These are phyloP conservation scores for Delphinus delphis DNA, from an alignment of 2,113 vertebrate genomes.

Conservation along the genomic window DNA sequence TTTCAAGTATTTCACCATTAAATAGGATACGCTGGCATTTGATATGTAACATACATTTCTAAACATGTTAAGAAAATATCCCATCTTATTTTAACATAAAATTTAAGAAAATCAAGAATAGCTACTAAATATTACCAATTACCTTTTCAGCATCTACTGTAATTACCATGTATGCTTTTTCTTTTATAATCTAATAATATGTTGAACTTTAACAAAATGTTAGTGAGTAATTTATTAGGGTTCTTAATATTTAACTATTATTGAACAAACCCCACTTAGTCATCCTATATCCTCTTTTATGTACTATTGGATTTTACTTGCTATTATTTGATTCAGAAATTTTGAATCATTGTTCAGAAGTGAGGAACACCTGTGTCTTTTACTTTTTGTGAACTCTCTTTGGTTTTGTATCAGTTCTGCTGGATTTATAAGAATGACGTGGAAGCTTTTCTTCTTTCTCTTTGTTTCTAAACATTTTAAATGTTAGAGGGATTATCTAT, in stretches of 20 bases:
- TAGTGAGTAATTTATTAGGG: neutral
- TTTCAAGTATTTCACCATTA: neutral
- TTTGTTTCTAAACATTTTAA: neutral
- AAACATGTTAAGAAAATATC: neutral
- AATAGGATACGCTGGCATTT: neutral
- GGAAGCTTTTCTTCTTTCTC: neutral
- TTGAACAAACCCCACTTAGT: neutral
- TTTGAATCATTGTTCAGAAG: neutral
- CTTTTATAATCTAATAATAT: neutral
- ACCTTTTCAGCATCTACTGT: neutral
- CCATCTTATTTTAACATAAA: neutral
- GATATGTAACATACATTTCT: neutral
- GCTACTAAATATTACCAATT: neutral
- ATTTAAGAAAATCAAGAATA: neutral
- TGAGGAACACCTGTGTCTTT: neutral
- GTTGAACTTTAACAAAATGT: neutral
- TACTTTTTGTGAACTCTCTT: neutral
- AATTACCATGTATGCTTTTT: neutral
- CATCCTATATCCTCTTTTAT: neutral
- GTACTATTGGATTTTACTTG: neutral
- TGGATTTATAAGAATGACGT: neutral
- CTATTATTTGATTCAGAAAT: neutral
- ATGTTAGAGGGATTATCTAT: neutral
- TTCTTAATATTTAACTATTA: neutral
- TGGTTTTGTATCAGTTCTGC: neutral